phyloP scores from a whole-genome alignment of 2,797 vertebrate species.

The Bothrops alternatus region DNA sequence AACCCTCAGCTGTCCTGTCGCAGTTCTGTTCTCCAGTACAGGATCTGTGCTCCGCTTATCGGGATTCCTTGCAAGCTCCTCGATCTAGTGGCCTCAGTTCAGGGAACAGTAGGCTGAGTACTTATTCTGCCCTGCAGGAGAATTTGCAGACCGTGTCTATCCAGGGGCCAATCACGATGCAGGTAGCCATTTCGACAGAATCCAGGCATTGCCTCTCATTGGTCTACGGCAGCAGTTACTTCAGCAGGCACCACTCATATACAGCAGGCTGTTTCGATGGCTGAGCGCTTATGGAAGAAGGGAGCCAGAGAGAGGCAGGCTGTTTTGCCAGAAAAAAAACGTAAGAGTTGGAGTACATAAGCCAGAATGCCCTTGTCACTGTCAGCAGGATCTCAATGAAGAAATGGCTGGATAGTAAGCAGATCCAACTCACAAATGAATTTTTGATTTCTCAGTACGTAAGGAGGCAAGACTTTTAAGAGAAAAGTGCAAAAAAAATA shows the following conservation, averaged over 20 bases:
- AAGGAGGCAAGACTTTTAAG: background rate
- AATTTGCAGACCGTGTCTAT: conserved; percentile 70
- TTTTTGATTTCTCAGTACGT: background rate
- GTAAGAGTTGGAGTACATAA: background rate
- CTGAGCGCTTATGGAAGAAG: conserved; percentile 66
- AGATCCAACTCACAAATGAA: background rate
- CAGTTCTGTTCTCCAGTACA: conserved; percentile 79
- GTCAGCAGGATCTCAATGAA: background rate
- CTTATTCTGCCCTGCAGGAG: conserved; percentile 69
- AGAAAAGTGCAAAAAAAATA: conserved; percentile 2
- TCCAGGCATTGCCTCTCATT: conserved; percentile 77
- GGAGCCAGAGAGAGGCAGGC: conserved; percentile 33
- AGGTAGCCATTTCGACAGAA: conserved; percentile 77
- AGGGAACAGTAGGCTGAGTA: conserved; percentile 37
- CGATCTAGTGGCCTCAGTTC: conserved; percentile 72
- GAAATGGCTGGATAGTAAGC: background rate
- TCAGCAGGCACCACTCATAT: conserved; percentile 74
- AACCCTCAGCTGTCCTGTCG: conserved; percentile 71
- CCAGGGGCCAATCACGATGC: conserved; percentile 76
- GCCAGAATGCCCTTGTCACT: background rate
- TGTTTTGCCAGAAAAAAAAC: background rate
- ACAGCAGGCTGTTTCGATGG: conserved; percentile 82
- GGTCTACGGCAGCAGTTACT: conserved; percentile 78
- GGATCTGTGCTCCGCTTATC: conserved; percentile 79
- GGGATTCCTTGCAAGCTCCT: conserved; percentile 81